These are phyloP conservation scores for Rhynchomys soricoides DNA, from an alignment of 2,113 vertebrate species.

Conservation along the genomic window DNA sequence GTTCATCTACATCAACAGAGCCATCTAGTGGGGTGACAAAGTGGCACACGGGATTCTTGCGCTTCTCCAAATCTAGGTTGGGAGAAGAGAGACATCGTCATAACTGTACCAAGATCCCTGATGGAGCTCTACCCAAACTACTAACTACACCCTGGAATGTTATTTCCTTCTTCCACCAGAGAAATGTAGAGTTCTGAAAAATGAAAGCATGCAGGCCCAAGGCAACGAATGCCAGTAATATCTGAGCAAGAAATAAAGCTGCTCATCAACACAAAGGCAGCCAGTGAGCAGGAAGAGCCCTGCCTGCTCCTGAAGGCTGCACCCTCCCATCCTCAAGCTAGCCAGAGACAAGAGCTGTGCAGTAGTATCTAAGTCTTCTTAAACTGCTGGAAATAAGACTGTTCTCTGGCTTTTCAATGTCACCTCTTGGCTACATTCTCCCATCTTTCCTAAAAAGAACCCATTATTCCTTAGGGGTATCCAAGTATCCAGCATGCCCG, in stretches of 20 bases:
- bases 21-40: constrained; percentile 97
- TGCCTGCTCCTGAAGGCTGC: not conserved
- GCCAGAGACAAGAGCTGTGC: not conserved
- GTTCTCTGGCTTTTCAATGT: not conserved
- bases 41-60: constrained; percentile 96
- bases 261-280: not conserved
- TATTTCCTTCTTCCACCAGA: not conserved
- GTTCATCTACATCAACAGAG: constrained; percentile 91
- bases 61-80: constrained; percentile 93
- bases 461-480: not conserved
- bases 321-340: too few relatives aligned
- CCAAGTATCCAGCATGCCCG: not conserved
- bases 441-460: not conserved
- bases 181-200: not conserved
- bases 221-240: not conserved
- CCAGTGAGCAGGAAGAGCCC: too few relatives aligned
- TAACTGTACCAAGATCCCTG: not conserved
- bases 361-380: not conserved
- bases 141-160: too few relatives aligned
- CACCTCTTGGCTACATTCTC: not conserved
- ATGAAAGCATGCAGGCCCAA: not conserved
- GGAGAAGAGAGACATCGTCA: not conserved
- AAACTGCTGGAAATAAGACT: not conserved
- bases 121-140: not conserved
- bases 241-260: not conserved